Conservation (phyloP, 2,888 invertebrate genomes). For the Zonitis immaculata region DNA sequence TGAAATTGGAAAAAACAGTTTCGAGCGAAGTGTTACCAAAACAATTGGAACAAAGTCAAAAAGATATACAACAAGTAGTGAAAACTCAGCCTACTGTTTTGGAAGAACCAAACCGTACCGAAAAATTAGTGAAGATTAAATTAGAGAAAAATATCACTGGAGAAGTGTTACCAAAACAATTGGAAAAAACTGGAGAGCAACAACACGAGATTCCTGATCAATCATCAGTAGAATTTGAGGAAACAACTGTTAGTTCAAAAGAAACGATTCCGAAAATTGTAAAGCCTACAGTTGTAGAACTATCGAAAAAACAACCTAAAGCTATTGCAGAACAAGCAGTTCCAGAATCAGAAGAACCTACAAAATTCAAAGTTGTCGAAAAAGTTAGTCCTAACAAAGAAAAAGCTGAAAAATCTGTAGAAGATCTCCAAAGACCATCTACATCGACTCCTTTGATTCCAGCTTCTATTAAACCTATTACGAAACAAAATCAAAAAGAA, state of each 20-base stretch:
- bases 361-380: too few species aligned
- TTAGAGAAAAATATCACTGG: background rate
- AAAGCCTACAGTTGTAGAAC: background rate
- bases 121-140: background rate
- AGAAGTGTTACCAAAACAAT: background rate
- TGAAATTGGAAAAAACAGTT: background rate
- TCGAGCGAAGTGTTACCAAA: background rate
- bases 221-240: background rate
- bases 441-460: slow-evolving; percentile 44
- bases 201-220: background rate
- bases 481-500: slow-evolving; percentile 31
- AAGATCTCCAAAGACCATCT: slow-evolving; percentile 51
- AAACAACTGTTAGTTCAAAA: background rate
- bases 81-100: background rate
- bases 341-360: too few species aligned
- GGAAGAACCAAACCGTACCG: background rate
- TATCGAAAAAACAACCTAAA: background rate
- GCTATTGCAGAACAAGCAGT: background rate
- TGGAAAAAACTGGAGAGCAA: slow-evolving; percentile 1
- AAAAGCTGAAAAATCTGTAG: slow-evolving; percentile 28
- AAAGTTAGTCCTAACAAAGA: too few species aligned
- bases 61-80: background rate
- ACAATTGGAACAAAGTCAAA: background rate
- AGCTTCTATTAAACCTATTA: too few species aligned
- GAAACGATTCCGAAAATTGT: background rate